A percentile compares a stretch with the other conserved stretches of the same genome.
Conservation (phyloP, 2,113 vertebrate species). For the Thalassoma bifasciatum region DNA sequence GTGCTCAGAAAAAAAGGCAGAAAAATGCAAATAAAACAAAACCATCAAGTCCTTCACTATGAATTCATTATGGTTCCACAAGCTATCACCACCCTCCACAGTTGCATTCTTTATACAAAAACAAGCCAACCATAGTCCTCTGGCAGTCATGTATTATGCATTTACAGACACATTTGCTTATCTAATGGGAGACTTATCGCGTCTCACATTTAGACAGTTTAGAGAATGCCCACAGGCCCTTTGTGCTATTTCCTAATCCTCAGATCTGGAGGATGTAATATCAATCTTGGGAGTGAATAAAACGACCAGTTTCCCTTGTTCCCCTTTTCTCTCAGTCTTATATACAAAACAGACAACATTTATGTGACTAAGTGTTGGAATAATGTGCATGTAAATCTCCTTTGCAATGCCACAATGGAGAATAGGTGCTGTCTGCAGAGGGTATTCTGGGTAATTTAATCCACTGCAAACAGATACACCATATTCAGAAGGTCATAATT, state of each 20-base stretch:
- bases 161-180: constrained; percentile 70
- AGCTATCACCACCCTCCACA: constrained; percentile 22
- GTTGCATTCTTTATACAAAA: constrained; percentile 23
- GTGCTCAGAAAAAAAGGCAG: constrained; percentile 31
- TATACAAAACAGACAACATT: constrained; percentile 44
- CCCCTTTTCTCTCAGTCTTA: constrained; percentile 22
- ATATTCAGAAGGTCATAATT: constrained; percentile 21
- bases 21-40: constrained; percentile 59
- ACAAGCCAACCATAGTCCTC: constrained; percentile 42
- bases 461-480: constrained; percentile 38
- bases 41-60: constrained; percentile 36
- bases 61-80: constrained; percentile 36
- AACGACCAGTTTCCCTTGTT: constrained; percentile 37
- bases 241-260: constrained; percentile 62
- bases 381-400: constrained; percentile 31
- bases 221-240: constrained; percentile 56
- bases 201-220: constrained; percentile 68
- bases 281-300: constrained; percentile 44
- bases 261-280: constrained; percentile 52
- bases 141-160: constrained; percentile 62
- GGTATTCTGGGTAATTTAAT: constrained; percentile 54
- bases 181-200: constrained; percentile 72
- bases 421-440: constrained; percentile 33
- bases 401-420: constrained; percentile 22
- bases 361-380: constrained; percentile 49